A percentile compares a stretch with the other conserved stretches of the same genome.
phyloP scores from a whole-genome alignment of 2,888 invertebrate genomes.

The Altica lythri region DNA sequence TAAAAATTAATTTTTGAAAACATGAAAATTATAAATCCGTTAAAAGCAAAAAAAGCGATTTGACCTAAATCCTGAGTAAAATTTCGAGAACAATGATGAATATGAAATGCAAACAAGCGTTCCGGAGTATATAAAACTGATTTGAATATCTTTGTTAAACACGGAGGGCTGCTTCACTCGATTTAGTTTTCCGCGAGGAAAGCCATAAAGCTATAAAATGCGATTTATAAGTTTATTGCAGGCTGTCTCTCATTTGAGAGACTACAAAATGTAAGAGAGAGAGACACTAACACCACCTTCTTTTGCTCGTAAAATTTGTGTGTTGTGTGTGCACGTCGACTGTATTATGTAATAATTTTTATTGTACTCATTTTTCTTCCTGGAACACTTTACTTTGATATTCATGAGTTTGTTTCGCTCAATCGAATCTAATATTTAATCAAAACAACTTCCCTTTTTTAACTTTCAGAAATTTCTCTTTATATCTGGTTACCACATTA shows the following conservation, averaged over 20 bases:
- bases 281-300: constrained; percentile 1
- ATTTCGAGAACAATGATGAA: constrained; percentile 23
- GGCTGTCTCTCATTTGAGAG: constrained; percentile 45
- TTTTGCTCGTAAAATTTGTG: constrained; percentile 14
- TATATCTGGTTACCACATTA: no score
- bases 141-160: constrained; percentile 50
- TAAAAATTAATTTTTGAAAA: no score
- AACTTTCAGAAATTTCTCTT: no score
- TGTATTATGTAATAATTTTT: constrained; percentile 40
- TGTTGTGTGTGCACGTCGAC: constrained; percentile 27
- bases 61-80: constrained; percentile 16
- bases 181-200: constrained; percentile 50
- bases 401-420: no score
- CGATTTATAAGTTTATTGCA: constrained; percentile 56
- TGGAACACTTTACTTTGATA: neutral
- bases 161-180: constrained; percentile 47
- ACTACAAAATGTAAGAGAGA: constrained; percentile 42
- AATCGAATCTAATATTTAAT: no score
- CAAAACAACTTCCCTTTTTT: no score
- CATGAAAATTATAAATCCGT: no score
- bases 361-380: constrained; percentile 21
- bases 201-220: constrained; percentile 57
- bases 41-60: constrained; percentile 14
- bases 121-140: constrained; percentile 36
- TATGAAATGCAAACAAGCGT: constrained; percentile 28